These are phyloP conservation scores for Ophion obscuratus DNA, from an alignment of 2,888 invertebrate genomes.

Conservation along the genomic window DNA sequence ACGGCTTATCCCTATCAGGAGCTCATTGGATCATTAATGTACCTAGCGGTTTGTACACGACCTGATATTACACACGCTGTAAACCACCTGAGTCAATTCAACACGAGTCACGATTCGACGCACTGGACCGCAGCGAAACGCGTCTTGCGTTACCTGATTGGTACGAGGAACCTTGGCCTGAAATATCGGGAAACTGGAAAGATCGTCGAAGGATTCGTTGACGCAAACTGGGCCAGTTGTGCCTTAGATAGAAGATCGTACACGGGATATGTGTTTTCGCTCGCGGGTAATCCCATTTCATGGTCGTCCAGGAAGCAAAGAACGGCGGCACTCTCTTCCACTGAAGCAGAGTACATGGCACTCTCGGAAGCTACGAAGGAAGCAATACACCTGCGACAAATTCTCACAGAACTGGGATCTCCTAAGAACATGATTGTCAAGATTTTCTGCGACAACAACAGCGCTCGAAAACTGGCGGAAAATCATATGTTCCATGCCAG, in stretches of 20 bases:
- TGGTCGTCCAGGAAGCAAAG: conserved; percentile 61
- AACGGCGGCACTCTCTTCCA: too few species aligned
- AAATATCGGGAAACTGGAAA: conserved; percentile 39
- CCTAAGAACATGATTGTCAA: not conserved
- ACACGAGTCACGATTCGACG: conserved; percentile 46
- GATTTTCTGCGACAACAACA: conserved; percentile 60
- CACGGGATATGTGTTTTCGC: conserved; percentile 63
- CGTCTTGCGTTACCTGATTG: conserved; percentile 68
- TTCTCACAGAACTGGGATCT: conserved; percentile 35
- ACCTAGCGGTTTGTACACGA: conserved; percentile 51
- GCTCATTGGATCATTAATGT: conserved; percentile 50
- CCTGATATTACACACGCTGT: too few species aligned
- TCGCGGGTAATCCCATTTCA: conserved; percentile 47
- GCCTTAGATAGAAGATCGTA: conserved; percentile 63
- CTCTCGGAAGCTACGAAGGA: conserved; percentile 57
- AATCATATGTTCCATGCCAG: conserved; percentile 55
- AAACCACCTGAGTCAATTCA: conserved; percentile 59
- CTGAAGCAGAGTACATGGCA: too few species aligned
- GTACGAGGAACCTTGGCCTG: conserved; percentile 63
- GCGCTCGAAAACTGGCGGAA: not conserved
- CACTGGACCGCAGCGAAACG: conserved; percentile 72
- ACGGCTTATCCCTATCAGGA: conserved; percentile 37
- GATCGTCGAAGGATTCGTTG: conserved; percentile 42
- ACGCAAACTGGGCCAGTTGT: too few species aligned
- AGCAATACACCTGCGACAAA: conserved; percentile 41